Evolutionary conservation across 2,888 invertebrate genomes (phyloP).

Genomic region (Pachymerium ferrugineum): DNA sequence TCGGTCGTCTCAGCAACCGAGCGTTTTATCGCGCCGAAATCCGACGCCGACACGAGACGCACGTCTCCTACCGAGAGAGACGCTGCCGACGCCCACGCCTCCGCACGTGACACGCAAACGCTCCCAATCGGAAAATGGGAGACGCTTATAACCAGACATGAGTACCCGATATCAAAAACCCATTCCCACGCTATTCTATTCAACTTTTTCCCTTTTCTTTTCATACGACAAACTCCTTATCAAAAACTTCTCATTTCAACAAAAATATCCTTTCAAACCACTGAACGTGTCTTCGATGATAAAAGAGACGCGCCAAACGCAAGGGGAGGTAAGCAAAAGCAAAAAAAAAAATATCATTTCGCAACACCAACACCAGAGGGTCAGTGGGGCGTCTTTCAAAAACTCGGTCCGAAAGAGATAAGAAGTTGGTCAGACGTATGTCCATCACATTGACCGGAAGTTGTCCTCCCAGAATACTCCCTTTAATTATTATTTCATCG

Average conservation of each 20-base stretch:
- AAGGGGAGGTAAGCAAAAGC: neutral
- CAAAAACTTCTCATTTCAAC: slow-evolving; percentile 9
- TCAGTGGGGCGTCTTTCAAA: slow-evolving; percentile 4
- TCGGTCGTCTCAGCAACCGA: slow-evolving; percentile 2
- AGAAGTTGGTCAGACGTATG: neutral
- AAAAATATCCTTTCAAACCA: slow-evolving; percentile 8
- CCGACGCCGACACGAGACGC: slow-evolving; percentile 13
- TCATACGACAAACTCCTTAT: slow-evolving; percentile 5
- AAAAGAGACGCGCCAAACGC: neutral
- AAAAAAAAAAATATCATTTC: neutral
- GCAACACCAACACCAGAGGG: neutral
- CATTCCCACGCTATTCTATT: neutral
- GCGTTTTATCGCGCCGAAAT: slow-evolving; percentile 1
- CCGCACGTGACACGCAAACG: neutral
- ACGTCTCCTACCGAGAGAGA: neutral
- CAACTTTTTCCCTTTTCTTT: neutral
- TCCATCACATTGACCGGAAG: slow-evolving; percentile 2
- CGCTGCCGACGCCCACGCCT: neutral
- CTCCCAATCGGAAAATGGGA: neutral
- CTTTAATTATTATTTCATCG: too few species aligned
- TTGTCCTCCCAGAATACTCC: too few species aligned
- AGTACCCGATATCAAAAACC: slow-evolving; percentile 13
- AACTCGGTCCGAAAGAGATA: neutral
- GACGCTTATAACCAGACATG: slow-evolving; percentile 7
- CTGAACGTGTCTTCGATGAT: slow-evolving; percentile 2